phyloP scores from a whole-genome alignment of 1,140 invertebrate genomes.

The Thaumetopoea pityocampa region DNA sequence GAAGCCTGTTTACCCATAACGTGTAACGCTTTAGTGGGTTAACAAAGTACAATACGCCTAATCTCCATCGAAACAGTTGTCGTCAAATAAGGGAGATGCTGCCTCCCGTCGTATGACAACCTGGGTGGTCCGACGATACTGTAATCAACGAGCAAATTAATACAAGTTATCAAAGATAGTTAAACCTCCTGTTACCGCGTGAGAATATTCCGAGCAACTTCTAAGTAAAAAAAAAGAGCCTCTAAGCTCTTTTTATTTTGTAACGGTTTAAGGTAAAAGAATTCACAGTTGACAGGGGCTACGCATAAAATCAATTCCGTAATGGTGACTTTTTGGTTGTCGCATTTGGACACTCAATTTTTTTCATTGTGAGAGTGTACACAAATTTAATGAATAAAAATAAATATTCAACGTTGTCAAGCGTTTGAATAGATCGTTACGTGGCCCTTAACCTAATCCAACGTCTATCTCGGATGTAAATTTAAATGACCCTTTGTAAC shows the following conservation, averaged over 20 bases:
- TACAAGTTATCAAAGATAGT: slow-evolving; percentile 29
- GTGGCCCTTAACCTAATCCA: slow-evolving; percentile 20
- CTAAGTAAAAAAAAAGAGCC: slow-evolving; percentile 12
- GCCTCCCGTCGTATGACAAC: slow-evolving; percentile 25
- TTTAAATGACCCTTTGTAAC: slow-evolving; percentile 44
- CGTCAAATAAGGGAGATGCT: slow-evolving; percentile 30
- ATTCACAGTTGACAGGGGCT: slow-evolving; percentile 3
- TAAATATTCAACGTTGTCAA: slow-evolving; percentile 39
- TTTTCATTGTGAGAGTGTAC: slow-evolving; percentile 1
- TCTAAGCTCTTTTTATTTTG: slow-evolving; percentile 7
- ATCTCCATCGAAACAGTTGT: slow-evolving; percentile 31
- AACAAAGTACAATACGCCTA: slow-evolving; percentile 28
- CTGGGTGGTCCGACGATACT: slow-evolving; percentile 40
- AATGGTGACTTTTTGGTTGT: slow-evolving; percentile 12
- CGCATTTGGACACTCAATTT: slow-evolving; percentile 10
- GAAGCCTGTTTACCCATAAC: slow-evolving; percentile 18
- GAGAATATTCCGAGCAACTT: slow-evolving; percentile 26
- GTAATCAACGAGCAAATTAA: slow-evolving; percentile 31
- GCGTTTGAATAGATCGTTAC: slow-evolving; percentile 45
- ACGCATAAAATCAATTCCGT: slow-evolving; percentile 24
- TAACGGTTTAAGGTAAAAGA: not conserved
- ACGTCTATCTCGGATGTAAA: slow-evolving; percentile 24
- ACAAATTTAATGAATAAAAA: slow-evolving; percentile 35
- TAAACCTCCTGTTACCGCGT: slow-evolving; percentile 29
- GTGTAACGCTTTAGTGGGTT: slow-evolving; percentile 21